Conservation (phyloP, 1,140 invertebrate species). For the Ericerus pela region DNA sequence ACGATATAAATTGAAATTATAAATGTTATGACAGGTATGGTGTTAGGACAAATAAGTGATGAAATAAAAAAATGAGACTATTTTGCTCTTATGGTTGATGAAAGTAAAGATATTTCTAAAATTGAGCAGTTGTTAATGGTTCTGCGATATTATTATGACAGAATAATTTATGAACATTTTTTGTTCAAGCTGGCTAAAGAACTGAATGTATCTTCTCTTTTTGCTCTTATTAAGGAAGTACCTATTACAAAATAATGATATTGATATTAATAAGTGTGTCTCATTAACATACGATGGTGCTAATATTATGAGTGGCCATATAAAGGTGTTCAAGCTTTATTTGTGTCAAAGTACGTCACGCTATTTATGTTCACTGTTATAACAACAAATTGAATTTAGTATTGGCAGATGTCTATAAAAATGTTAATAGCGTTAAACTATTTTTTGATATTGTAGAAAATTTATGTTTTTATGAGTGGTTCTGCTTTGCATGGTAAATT, state of each 20-base stretch:
- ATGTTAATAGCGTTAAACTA: neutral
- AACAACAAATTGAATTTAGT: conserved; percentile 1
- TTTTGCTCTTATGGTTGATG: conserved; percentile 11
- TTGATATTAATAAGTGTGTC: conserved; percentile 4
- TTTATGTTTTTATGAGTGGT: conserved; percentile 5
- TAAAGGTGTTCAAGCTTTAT: conserved; percentile 8
- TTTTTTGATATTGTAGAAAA: neutral
- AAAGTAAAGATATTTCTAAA: conserved; percentile 2
- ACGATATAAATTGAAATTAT: conserved; percentile 9
- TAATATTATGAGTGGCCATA: neutral
- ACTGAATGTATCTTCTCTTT: neutral
- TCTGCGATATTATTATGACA: neutral
- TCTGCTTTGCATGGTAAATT: conserved; percentile 2
- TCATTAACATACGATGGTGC: neutral
- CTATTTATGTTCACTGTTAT: neutral
- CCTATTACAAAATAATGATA: neutral
- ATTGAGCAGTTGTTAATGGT: conserved; percentile 1
- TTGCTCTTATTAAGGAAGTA: neutral
- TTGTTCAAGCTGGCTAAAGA: neutral
- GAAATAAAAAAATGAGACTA: conserved; percentile 5
- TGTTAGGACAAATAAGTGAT: conserved; percentile 7
- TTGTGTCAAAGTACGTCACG: neutral
- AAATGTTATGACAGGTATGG: neutral
- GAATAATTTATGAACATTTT: neutral
- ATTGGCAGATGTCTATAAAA: neutral